Percentiles rank a stretch among this genome's conserved stretches.
Evolutionary conservation across 1,140 invertebrate species (phyloP).

Genomic region (Myzus persicae): DNA sequence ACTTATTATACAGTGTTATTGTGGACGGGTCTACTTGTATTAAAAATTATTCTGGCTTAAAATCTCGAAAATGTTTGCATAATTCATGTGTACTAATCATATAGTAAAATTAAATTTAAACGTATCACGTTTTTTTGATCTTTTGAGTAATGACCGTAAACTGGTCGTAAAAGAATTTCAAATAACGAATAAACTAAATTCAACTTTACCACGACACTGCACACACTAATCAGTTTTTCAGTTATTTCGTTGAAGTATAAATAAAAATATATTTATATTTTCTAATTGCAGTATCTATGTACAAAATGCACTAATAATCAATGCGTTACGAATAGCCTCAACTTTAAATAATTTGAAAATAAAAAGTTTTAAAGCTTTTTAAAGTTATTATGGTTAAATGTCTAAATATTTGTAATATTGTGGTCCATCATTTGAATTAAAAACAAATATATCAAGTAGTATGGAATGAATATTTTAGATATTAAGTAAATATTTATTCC

Average conservation of each 20-base stretch:
- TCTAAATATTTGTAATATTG: not conserved
- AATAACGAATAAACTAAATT: conserved; percentile 12
- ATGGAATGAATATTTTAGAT: not conserved
- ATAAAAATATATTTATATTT: not conserved
- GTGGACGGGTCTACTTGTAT: not conserved
- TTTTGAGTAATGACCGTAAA: not conserved
- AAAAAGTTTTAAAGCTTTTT: not conserved
- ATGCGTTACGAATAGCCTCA: not conserved
- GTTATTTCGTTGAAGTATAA: not conserved
- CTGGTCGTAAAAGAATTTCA: not conserved
- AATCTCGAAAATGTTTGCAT: not conserved
- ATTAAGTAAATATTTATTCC: not conserved
- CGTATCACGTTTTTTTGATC: not conserved
- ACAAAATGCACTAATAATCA: not conserved
- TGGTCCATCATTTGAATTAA: not conserved
- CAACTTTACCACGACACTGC: not conserved
- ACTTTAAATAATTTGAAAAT: not conserved
- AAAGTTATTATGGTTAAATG: not conserved
- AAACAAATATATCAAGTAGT: not conserved
- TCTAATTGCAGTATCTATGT: not conserved
- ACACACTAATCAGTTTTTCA: not conserved
- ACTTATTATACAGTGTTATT: not conserved
- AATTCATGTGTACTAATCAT: not conserved
- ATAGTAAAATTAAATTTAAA: conserved; percentile 1
- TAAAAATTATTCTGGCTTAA: not conserved